Evolutionary conservation across 2,113 vertebrate species (phyloP), one percentile per base, ranked within the genome.

Genomic region (Phylloscopus whistleri): DNA sequence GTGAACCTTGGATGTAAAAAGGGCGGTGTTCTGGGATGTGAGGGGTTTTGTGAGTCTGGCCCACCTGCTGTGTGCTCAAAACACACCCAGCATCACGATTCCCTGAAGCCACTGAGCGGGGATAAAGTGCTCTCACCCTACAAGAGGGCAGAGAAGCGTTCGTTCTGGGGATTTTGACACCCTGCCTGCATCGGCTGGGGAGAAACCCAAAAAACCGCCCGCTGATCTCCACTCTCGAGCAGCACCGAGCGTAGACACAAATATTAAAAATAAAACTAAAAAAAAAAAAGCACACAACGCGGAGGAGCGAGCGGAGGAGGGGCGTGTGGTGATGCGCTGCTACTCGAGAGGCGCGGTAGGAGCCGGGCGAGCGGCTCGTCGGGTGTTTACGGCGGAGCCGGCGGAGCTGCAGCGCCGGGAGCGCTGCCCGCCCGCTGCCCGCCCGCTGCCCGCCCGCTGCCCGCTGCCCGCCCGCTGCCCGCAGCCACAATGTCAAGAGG

Each of bases 281-380:
- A 37, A 37, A 37, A 0, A 7, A 56, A 49, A 53, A 22, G 5
- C n/a, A 2, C 62, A 2, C 46, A 16, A 4, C 6, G 9, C 39
- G 37, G 33, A 35, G 39, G 52, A 76, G 48, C 37, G 13, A 43
- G 74, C 18, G 3, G 56, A 79, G 16, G 56, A 46, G 41, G 26
- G 43, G 64, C 27, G 30, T 1, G n/a, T 3, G 7, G 1, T 11
- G 6, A 16, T 80, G 95, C 94, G 94, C 95, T 11, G 84, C 95
- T 97, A 96, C 67, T 97, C 62, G 87, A 69, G 62, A 91, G 91
- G 33, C 33, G 91, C 33, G 94, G 96, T 97, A 97, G 53, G 46
- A 23, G 33, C 8, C 2, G 85, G 7, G 3, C 5, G 95, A 10
- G 93, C 94, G 14, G 4, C 52, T 87, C 52, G 17, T 93, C 63